These are phyloP conservation scores for Helogale parvula DNA, from an alignment of 2,113 vertebrate genomes.

Conservation along the genomic window DNA sequence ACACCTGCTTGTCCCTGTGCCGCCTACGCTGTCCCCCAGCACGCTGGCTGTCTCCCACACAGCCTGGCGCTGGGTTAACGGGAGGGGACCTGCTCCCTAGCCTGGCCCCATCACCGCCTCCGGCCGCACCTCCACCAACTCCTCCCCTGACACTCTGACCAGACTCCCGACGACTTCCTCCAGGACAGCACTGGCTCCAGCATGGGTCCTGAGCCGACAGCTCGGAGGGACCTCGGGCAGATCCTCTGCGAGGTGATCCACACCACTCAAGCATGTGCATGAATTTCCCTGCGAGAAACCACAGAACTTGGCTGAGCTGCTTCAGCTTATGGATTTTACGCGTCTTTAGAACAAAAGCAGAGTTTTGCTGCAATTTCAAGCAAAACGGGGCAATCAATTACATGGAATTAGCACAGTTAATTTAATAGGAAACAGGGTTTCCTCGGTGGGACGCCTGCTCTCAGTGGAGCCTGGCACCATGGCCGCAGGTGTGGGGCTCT, in stretches of 20 bases:
- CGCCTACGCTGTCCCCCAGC: too few species aligned
- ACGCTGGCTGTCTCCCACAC: too few species aligned
- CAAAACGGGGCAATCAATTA: background rate
- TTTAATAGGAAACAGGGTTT: background rate
- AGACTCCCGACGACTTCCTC: background rate
- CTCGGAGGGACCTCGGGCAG: background rate
- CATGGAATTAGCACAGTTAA: background rate
- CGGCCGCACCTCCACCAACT: background rate
- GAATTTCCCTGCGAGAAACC: background rate
- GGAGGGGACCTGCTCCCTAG: background rate
- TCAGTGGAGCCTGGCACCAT: fast-evolving
- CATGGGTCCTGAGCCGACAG: background rate
- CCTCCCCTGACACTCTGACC: background rate
- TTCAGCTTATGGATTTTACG: background rate
- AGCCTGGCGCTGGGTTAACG: too few species aligned
- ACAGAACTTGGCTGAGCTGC: background rate
- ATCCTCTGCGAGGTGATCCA: background rate
- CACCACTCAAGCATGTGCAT: background rate
- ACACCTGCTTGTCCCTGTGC: too few species aligned
- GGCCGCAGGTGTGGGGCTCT: fast-evolving
- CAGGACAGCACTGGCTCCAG: too few species aligned
- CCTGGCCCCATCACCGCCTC: background rate
- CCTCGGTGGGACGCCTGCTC: background rate
- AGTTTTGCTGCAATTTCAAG: background rate
- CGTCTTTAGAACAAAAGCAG: background rate